Conservation (phyloP, 2,888 invertebrate species). For the Copidosoma aretas region DNA sequence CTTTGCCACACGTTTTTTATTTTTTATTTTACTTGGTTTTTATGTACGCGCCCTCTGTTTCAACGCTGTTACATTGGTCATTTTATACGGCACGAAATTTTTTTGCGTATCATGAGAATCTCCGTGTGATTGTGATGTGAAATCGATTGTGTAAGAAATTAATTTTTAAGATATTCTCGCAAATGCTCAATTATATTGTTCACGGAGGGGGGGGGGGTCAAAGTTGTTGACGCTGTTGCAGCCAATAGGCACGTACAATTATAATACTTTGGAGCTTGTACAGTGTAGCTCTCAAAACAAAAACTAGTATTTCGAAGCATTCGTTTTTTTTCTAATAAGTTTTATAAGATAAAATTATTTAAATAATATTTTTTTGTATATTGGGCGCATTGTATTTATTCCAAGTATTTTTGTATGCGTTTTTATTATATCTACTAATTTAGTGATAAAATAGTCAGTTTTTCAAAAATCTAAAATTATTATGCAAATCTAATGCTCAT, state of each 20-base stretch:
- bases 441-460: not conserved
- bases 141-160: constrained; percentile 40
- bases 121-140: not conserved
- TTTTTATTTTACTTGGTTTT: constrained; percentile 6
- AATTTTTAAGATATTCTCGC: constrained; percentile 14
- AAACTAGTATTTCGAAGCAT: no score
- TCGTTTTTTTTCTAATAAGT: not conserved
- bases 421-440: not conserved
- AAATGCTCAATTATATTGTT: constrained; percentile 5
- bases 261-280: not conserved
- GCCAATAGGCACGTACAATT: constrained; percentile 1
- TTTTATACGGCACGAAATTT: not conserved
- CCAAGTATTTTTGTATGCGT: no score
- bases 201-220: no score
- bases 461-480: not conserved
- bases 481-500: not conserved
- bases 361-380: no score
- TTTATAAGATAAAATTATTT: no score
- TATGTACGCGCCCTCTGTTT: not conserved
- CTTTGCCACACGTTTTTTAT: constrained; percentile 25
- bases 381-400: no score
- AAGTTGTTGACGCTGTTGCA: constrained; percentile 11
- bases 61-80: not conserved
- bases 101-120: not conserved
- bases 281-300: not conserved